Evolutionary conservation across 2,113 vertebrate species (phyloP).

Genomic region (Loxodonta africana): DNA sequence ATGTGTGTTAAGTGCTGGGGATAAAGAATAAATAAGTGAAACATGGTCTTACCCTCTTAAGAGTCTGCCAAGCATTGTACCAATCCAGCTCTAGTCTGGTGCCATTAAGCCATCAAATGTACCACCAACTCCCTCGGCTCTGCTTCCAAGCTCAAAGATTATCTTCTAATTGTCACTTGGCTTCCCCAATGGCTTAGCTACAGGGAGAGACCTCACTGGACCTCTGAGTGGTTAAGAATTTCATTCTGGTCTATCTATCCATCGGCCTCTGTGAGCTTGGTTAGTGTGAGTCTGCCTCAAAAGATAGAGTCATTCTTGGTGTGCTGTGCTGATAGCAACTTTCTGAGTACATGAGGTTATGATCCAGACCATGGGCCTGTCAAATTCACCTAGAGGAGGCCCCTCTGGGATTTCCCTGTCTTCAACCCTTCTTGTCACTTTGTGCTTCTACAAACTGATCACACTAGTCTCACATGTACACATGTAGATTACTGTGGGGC

Average conservation of each 20-base stretch:
- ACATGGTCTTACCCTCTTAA: not conserved
- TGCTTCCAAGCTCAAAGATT: not conserved
- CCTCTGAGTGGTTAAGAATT: not conserved
- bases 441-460: not conserved
- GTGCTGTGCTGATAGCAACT: not conserved
- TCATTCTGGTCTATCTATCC: not conserved
- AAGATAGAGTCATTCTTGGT: not conserved
- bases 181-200: not conserved
- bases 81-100: not conserved
- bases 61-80: not conserved
- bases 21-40: not conserved
- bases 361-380: fast-evolving
- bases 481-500: not conserved
- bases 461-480: not conserved
- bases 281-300: not conserved
- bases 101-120: not conserved
- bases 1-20: not conserved
- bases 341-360: not conserved
- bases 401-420: not conserved
- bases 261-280: not conserved
- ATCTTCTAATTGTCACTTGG: not conserved
- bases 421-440: not conserved
- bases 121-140: not conserved
- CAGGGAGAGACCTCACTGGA: not conserved
- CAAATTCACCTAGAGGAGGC: not conserved